These are phyloP conservation scores for Oceanites oceanicus DNA, from an alignment of 2,113 vertebrate genomes.

Conservation along the genomic window DNA sequence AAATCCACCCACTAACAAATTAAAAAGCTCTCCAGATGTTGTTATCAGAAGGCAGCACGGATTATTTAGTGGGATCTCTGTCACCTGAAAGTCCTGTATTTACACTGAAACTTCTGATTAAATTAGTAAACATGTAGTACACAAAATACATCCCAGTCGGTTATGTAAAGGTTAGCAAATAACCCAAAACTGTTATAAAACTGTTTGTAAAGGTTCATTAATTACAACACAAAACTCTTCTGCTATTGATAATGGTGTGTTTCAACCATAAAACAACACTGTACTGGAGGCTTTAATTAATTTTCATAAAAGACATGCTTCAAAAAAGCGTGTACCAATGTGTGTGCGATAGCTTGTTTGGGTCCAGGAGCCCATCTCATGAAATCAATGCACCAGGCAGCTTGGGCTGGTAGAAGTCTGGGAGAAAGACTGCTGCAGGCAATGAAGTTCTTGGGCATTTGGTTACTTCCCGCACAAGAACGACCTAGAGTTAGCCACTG, in stretches of 20 bases:
- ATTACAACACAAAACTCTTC: neutral
- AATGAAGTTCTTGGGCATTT: neutral
- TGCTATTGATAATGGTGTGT: neutral
- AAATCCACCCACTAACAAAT: neutral
- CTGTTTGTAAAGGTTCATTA: constrained; percentile 48
- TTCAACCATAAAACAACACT: constrained; percentile 28
- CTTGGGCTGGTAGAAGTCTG: rapidly evolving
- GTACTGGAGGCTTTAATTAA: neutral
- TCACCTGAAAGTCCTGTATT: neutral
- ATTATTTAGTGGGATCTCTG: neutral
- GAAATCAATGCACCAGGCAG: neutral
- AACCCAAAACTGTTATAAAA: constrained; percentile 49
- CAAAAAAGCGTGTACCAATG: neutral
- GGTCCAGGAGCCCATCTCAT: neutral
- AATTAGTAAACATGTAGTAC: neutral
- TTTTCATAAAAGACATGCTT: neutral
- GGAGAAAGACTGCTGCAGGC: neutral
- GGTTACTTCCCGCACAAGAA: neutral
- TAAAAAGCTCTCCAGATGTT: neutral
- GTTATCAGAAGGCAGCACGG: neutral
- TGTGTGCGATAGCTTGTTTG: neutral
- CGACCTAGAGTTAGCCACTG: neutral
- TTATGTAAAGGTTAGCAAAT: no score
- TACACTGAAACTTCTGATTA: neutral
- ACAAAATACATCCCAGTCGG: constrained; percentile 59